phyloP scores from a whole-genome alignment of 2,113 vertebrate species.

The Cyanoramphus novaezelandiae region DNA sequence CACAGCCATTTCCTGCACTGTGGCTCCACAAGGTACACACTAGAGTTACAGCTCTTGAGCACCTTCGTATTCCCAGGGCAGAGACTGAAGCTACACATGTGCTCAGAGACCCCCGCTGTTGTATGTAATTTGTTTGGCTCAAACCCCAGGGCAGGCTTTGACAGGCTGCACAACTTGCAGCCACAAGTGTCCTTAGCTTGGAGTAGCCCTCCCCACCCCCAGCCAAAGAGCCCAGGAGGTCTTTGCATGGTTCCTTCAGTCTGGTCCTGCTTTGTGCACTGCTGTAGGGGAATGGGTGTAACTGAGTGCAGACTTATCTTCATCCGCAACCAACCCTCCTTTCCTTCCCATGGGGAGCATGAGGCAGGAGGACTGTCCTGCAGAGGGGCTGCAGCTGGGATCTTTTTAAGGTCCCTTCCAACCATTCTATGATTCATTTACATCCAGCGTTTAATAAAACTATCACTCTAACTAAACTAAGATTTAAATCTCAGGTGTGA shows the following conservation, averaged over 20 bases:
- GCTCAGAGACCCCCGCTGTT: not conserved
- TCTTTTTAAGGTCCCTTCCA: not conserved
- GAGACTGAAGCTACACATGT: not conserved
- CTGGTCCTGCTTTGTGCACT: not conserved
- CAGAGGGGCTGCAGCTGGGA: not conserved
- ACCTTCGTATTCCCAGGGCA: not conserved
- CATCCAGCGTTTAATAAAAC: not conserved
- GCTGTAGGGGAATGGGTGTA: not conserved
- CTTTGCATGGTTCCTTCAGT: not conserved
- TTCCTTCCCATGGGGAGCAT: not conserved
- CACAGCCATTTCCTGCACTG: not conserved
- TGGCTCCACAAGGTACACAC: not conserved
- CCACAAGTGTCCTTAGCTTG: not conserved
- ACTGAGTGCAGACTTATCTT: not conserved
- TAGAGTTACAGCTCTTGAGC: not conserved
- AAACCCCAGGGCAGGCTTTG: not conserved
- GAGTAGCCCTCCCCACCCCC: not conserved
- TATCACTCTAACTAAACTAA: not conserved
- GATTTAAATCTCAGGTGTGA: not conserved
- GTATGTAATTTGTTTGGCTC: not conserved
- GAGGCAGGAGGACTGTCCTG: not conserved
- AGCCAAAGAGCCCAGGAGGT: not conserved
- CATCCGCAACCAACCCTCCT: accelerated
- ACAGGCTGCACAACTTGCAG: not conserved
- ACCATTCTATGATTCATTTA: not conserved